Conservation (phyloP, 1,140 invertebrate species). For the Solenopsis fugax region DNA sequence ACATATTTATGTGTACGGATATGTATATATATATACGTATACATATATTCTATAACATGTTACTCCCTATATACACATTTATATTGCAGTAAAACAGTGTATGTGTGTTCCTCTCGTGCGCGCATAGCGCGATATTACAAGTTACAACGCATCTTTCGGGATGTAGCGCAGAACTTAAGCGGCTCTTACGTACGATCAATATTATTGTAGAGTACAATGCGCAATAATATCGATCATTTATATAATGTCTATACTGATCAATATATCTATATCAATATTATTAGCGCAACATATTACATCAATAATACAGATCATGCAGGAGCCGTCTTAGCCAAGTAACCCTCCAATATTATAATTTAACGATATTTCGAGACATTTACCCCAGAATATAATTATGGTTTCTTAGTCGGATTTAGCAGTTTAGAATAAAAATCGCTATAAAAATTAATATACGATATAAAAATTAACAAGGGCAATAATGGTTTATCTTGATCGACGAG, state of each 20-base stretch:
- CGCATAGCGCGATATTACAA: conserved; percentile 57
- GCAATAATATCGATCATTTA: conserved; percentile 16
- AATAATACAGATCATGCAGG: neutral
- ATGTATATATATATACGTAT: conserved; percentile 65
- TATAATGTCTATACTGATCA: neutral
- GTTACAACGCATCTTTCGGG: conserved; percentile 60
- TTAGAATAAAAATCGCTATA: conserved; percentile 55
- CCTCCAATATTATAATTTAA: conserved; percentile 44
- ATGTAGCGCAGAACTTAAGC: conserved; percentile 48
- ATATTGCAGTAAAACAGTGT: conserved; percentile 86
- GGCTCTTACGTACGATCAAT: neutral
- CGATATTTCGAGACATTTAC: conserved; percentile 24
- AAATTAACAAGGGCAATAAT: conserved; percentile 56
- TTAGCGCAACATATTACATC: neutral
- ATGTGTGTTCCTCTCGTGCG: conserved; percentile 73
- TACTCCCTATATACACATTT: conserved; percentile 86
- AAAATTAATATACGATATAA: conserved; percentile 67
- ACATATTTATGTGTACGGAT: conserved; percentile 51
- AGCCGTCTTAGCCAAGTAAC: conserved; percentile 47
- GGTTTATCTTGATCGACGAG: conserved; percentile 31
- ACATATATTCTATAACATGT: conserved; percentile 77
- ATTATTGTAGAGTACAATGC: neutral
- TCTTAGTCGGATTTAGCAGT: conserved; percentile 9
- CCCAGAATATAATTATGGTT: conserved; percentile 15
- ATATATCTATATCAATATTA: neutral